Base-by-base conservation (phyloP, 1,140 invertebrate species). In the Polypedilum vanderplanki region DNA sequence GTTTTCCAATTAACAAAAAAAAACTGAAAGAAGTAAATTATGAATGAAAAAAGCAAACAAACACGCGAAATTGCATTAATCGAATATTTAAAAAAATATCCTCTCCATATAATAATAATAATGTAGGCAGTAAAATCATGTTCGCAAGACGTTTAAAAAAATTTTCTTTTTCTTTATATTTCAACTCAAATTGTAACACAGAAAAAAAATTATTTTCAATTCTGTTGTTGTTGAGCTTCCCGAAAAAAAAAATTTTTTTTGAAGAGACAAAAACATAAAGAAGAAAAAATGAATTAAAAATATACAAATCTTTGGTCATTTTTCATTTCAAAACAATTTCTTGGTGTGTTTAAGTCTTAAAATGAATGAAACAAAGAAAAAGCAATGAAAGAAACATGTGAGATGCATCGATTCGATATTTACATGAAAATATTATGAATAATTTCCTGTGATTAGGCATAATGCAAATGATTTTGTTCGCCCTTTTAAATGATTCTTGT, bases 341-440 rank as follows among this genome's bases (percentile, higher is more conserved):
- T n/a, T 57, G 46, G 12, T 57, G 7, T 4, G 46, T 15, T 57
- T 15, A 15, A 15, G n/a, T 57, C 12, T 1, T 10, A 8, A 46
- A 15, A 46, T 10, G 41, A 8, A 46, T 7, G 40, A 46, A 46
- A 46, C 41, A 4, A 15, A 57, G 10, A 57, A 57, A 15, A 46
- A 46, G 15, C 15, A 46, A 46, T 3, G 8, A 46, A 2, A 46
- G 15, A 46, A 46, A 46, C 15, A 4, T 46, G 24, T 33, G 24
- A 33, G 12, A 57, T 57, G 46, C 46, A 57, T 57, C 46, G 46
- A 57, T 57, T 12, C 12, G 12, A 57, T 57, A 57, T 57, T 57
- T 57, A 57, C 46, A 57, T 57, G 46, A 57, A 57, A n/a, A 57
- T 57, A n/a, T 57, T 57, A 57, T 57, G 46, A 57, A 57, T 57